Conservation (phyloP, 2,888 invertebrate species). For the Rotaria magnacalcarata region DNA sequence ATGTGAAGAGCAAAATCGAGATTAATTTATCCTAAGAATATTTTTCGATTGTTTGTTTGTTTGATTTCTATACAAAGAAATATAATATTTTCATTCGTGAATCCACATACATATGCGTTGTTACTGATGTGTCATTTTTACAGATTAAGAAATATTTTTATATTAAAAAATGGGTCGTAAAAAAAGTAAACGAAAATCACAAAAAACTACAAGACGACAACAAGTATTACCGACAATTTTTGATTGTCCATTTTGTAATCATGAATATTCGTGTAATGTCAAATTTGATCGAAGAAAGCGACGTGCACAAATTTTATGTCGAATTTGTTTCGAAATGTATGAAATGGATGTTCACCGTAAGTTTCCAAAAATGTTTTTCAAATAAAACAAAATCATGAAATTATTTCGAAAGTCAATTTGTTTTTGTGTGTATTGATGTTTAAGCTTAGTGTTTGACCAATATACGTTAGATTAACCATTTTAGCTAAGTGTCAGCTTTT, state of each 20-base stretch:
- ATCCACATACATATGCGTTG: not conserved
- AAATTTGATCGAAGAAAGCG: slow-evolving; percentile 95
- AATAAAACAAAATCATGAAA: too few species aligned
- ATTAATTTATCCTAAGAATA: not conserved
- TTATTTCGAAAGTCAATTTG: too few species aligned
- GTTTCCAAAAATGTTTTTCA: not conserved
- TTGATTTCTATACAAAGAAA: not conserved
- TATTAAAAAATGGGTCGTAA: not conserved
- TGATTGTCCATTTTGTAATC: slow-evolving; percentile 98
- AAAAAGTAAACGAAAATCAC: slow-evolving; percentile 9
- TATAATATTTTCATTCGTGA: not conserved
- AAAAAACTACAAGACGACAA: slow-evolving; percentile 83
- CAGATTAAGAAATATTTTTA: not conserved
- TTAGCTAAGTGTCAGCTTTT: too few species aligned
- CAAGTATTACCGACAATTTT: slow-evolving; percentile 89
- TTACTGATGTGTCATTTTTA: not conserved
- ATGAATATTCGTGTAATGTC: slow-evolving; percentile 96
- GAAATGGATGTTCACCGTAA: slow-evolving; percentile 86
- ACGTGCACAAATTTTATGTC: slow-evolving; percentile 86
- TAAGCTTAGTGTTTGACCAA: too few species aligned
- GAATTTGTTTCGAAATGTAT: slow-evolving; percentile 91
- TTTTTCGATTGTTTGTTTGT: not conserved
- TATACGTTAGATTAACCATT: too few species aligned
- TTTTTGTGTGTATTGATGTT: too few species aligned
- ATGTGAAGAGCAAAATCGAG: slow-evolving; percentile 67